These are phyloP conservation scores for Spodoptera frugiperda DNA, from an alignment of 1,140 invertebrate species.

Conservation along the genomic window DNA sequence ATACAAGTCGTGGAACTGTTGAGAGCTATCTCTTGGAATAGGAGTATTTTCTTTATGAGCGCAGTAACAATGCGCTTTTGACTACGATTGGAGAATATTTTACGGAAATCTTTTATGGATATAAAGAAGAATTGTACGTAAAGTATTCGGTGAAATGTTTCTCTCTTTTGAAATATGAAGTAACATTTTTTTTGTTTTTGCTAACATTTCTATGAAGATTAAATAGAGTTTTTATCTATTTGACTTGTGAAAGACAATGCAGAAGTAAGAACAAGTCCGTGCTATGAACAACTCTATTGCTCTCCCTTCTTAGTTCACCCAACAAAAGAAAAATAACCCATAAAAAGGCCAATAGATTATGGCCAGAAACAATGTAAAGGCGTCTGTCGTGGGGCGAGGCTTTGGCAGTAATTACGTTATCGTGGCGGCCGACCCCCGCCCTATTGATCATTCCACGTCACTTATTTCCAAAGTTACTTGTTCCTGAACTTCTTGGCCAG, in stretches of 20 bases:
- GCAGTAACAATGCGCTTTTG: conserved; percentile 25
- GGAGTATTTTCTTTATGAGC: conserved; percentile 22
- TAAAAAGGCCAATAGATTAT: conserved; percentile 48
- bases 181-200: too few relatives aligned
- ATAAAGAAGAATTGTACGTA: not conserved
- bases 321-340: conserved; percentile 41
- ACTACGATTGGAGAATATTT: conserved; percentile 34
- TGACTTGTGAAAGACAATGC: not conserved
- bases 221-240: not conserved
- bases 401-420: conserved; percentile 70
- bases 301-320: conserved; percentile 12
- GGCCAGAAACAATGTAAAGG: conserved; percentile 42
- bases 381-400: conserved; percentile 55
- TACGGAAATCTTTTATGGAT: conserved; percentile 22
- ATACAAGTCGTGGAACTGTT: conserved; percentile 8
- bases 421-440: conserved; percentile 57
- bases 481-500: conserved; percentile 46
- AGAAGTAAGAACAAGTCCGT: not conserved
- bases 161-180: too few relatives aligned
- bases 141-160: not conserved
- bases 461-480: conserved; percentile 63
- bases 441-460: conserved; percentile 77
- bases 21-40: conserved; percentile 29
- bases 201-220: not conserved
- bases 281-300: not conserved